A percentile compares a stretch with the other conserved stretches of the same genome.
phyloP scores from a whole-genome alignment of 2,797 vertebrate genomes.

The Salmo trutta region DNA sequence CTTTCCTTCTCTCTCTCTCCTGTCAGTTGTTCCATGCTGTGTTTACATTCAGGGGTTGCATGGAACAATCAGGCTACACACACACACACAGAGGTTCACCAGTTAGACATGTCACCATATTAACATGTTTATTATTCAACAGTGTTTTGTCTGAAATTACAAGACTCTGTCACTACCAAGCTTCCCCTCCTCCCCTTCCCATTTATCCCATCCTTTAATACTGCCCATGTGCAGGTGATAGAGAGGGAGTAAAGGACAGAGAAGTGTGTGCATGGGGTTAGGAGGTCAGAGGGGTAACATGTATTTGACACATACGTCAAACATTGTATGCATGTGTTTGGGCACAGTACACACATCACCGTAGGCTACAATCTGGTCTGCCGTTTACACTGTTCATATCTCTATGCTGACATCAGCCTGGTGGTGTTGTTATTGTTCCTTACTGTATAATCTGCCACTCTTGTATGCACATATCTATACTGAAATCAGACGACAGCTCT shows the following conservation, averaged over 20 bases:
- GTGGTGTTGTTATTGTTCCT: too few species aligned
- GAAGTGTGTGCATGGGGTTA: slow-evolving; percentile 8
- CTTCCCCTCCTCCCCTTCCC: neutral
- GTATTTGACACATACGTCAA: slow-evolving; percentile 47
- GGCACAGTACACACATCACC: slow-evolving; percentile 20
- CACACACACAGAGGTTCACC: slow-evolving; percentile 5
- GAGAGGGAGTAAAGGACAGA: neutral
- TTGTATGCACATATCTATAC: neutral
- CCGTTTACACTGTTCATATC: neutral
- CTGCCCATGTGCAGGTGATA: slow-evolving; percentile 13
- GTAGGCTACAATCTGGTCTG: too few species aligned
- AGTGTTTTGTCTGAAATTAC: slow-evolving; percentile 50
- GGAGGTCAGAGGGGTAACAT: slow-evolving; percentile 47
- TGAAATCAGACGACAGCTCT: neutral
- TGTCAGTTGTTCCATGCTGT: slow-evolving; percentile 45
- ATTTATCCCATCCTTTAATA: neutral
- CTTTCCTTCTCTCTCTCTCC: neutral
- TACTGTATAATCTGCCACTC: too few species aligned
- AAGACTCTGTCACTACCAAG: slow-evolving; percentile 32
- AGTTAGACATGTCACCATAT: slow-evolving; percentile 58
- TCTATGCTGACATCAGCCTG: neutral
- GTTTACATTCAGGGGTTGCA: slow-evolving; percentile 41
- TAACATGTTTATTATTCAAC: slow-evolving; percentile 57
- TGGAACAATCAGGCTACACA: slow-evolving; percentile 32
- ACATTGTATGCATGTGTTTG: slow-evolving; percentile 15